A percentile compares a stretch with the other conserved stretches of the same genome.
phyloP scores from a whole-genome alignment of 2,113 vertebrate genomes.

The Dicaeum eximium region DNA sequence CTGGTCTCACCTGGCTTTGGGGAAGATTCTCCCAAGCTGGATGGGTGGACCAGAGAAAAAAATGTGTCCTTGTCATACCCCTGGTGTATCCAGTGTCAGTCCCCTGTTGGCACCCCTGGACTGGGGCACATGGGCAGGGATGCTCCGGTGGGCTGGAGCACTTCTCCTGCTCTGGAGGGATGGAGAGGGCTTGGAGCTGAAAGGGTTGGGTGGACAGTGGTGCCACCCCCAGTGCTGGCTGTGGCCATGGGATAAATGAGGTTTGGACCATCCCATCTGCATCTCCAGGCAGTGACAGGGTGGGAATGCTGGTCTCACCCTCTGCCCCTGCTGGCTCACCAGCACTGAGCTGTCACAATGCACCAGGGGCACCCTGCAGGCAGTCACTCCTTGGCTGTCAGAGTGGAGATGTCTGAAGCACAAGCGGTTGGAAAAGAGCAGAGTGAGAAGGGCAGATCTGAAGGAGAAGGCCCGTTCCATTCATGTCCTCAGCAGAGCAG shows the following conservation, averaged over 20 bases:
- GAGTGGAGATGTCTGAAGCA: neutral
- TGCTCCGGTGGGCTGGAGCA: accelerated
- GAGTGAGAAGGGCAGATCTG: neutral
- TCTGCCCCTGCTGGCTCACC: neutral
- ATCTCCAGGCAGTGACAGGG: neutral
- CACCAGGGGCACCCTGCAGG: neutral
- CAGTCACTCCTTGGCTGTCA: neutral
- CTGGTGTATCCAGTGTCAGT: accelerated
- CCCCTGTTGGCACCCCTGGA: neutral
- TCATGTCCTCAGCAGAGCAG: neutral
- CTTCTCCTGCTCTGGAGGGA: neutral
- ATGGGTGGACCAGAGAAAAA: neutral
- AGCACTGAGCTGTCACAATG: neutral
- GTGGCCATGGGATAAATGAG: neutral
- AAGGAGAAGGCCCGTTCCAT: neutral
- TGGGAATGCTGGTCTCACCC: accelerated
- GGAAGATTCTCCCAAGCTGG: neutral
- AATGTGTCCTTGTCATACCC: no score
- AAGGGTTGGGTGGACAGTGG: neutral
- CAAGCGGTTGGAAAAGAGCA: neutral
- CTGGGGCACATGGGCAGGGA: accelerated
- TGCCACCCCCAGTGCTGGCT: neutral
- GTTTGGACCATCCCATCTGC: neutral
- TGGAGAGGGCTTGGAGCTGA: accelerated
- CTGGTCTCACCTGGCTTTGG: neutral